A percentile compares a stretch with the other conserved stretches of the same genome.
These are phyloP conservation scores for Cryptus viduatorius DNA, from an alignment of 2,888 invertebrate species.

Conservation along the genomic window DNA sequence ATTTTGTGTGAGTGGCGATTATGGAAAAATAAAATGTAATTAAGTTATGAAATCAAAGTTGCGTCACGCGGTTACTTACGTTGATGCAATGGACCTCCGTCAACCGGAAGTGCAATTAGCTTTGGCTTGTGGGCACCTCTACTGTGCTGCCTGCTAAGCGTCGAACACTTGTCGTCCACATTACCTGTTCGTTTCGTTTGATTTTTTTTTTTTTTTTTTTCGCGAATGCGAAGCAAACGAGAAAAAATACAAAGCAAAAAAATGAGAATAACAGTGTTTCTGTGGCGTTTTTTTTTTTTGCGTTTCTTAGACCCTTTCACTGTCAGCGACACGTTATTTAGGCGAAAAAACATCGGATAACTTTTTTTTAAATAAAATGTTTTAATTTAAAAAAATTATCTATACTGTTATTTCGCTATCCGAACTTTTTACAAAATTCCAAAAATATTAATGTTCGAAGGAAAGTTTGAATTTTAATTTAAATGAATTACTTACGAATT, in stretches of 20 bases:
- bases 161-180: conserved; percentile 85
- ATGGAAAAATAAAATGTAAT: conserved; percentile 20
- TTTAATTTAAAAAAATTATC: too few species aligned
- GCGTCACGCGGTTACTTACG: conserved; percentile 86
- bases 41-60: conserved; percentile 27
- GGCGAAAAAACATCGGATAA: too few species aligned
- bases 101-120: conserved; percentile 89
- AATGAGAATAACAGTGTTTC: conserved; percentile 27
- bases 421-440: neutral
- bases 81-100: conserved; percentile 88
- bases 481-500: too few species aligned
- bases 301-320: neutral
- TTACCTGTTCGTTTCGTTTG: conserved; percentile 78
- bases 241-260: conserved; percentile 63
- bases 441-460: too few species aligned
- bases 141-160: conserved; percentile 84
- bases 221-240: conserved; percentile 47
- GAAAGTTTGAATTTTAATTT: too few species aligned
- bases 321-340: too few species aligned
- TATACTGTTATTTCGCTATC: too few species aligned
- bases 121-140: conserved; percentile 87
- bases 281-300: neutral
- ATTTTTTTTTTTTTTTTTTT: conserved; percentile 36
- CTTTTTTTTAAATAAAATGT: too few species aligned
- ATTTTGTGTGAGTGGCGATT: conserved; percentile 73